Base-by-base conservation (phyloP, 2,113 vertebrate genomes). In the Pygathrix nemaeus region DNA sequence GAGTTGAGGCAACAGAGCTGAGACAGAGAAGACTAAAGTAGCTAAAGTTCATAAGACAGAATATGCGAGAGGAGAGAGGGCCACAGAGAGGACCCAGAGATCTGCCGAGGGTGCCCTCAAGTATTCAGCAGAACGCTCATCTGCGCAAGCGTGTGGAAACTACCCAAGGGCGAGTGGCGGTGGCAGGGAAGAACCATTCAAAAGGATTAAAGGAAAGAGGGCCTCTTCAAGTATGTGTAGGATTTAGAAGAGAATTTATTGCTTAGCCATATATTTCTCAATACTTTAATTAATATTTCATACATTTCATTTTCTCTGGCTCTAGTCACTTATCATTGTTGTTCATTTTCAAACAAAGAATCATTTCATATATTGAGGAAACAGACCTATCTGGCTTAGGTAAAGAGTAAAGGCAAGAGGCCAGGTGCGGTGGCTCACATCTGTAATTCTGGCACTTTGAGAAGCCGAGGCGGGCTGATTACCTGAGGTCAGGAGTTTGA, bases 281-380 rank as follows among this genome's bases (percentile, higher is more conserved):
- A 88, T 88, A 92, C n/a, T 57, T 83, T 92, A 83, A 57, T 92
- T 40, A 82, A 73, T 45, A 52, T 40, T 90, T 93, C 43, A 72
- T 17, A 68, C 45, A 66, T 45, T 68, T 76, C 23, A 64, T 76
- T 89, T 84, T 70, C 61, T 73, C 91, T 50, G n/a, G 9, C 27
- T 89, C 72, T 48, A 23, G 2, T 84, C 40, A 93, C 30, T 79
- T n/a, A 75, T 50, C 38, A 75, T 17, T 68, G 14, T 21, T 75
- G 73, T 48, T 14, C 40, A 43, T 89, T 86, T 90, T 93, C 50
- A 92, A 70, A 72, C 5, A 89, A 92, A 90, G 35, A 68, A 45
- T 57, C 9, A n/a, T 38, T 91, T 88, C 38, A 27, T 40, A 40
- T 66, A 57, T 83, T 79, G 80, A 50, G 6, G 30, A 88, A 89